phyloP scores from a whole-genome alignment of 1,140 invertebrate genomes.

The Uloborus diversus region DNA sequence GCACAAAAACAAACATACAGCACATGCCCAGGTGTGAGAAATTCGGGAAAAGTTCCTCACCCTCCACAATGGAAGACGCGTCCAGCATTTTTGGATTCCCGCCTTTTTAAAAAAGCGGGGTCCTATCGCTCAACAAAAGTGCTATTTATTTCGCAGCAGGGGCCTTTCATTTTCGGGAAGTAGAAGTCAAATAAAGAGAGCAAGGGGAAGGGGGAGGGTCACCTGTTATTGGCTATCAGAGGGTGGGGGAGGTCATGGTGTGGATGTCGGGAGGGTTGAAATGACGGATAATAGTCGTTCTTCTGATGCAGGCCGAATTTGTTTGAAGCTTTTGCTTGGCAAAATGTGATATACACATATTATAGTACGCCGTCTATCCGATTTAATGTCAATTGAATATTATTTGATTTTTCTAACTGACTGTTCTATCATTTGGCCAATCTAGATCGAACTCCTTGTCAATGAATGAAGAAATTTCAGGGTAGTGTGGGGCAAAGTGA shows the following conservation, averaged over 20 bases:
- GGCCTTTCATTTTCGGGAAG: background rate
- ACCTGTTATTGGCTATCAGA: conserved; percentile 14
- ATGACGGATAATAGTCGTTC: no score
- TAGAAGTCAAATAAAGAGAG: conserved; percentile 34
- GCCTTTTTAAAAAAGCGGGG: background rate
- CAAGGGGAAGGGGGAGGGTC: background rate
- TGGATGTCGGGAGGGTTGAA: background rate
- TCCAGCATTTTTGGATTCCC: background rate
- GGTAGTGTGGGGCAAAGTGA: no score
- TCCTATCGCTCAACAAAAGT: conserved; percentile 21
- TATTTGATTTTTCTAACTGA: no score
- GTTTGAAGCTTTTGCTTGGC: no score
- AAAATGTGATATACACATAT: no score
- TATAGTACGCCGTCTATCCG: no score
- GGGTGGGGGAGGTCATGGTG: conserved; percentile 10
- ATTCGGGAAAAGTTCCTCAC: conserved; percentile 13
- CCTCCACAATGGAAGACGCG: background rate
- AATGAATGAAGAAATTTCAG: no score
- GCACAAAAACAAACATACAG: conserved; percentile 43
- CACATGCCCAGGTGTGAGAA: conserved; percentile 42
- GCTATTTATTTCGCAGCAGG: conserved; percentile 22
- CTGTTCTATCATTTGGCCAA: no score
- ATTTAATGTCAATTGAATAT: no score
- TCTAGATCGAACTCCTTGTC: no score
- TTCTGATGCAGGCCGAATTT: no score